Percentiles rank a stretch among this genome's conserved stretches.
These are phyloP conservation scores for Pammene aurita DNA, from an alignment of 2,888 invertebrate genomes.

Conservation along the genomic window DNA sequence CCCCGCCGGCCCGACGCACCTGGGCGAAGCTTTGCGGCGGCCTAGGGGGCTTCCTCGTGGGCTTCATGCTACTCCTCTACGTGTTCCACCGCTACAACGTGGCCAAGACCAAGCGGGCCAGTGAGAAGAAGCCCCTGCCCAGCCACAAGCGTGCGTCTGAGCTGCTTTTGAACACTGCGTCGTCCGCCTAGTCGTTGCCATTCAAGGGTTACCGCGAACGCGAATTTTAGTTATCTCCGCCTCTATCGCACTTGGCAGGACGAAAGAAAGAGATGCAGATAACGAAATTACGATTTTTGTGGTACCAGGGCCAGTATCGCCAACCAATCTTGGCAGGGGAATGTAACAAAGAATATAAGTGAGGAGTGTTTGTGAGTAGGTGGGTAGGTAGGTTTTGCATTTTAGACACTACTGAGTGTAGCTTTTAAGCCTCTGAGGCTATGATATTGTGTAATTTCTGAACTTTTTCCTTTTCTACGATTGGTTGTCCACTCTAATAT, in stretches of 20 bases:
- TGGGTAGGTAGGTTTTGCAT: no score
- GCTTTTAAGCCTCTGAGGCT: no score
- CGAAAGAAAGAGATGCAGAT: no score
- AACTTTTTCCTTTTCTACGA: no score
- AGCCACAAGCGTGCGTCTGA: conserved; percentile 60
- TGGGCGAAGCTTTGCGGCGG: conserved; percentile 77
- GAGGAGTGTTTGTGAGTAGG: no score
- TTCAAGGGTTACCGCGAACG: not conserved
- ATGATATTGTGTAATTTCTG: no score
- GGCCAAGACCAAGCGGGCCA: conserved; percentile 66
- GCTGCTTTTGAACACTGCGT: conserved; percentile 61
- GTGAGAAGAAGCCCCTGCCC: conserved; percentile 59
- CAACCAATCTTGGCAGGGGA: not conserved
- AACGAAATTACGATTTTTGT: no score
- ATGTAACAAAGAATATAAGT: not conserved
- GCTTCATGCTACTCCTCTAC: conserved; percentile 75
- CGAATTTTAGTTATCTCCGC: no score
- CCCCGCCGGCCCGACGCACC: conserved; percentile 62
- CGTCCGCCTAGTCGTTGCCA: conserved; percentile 29
- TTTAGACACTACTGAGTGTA: no score
- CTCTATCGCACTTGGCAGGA: no score
- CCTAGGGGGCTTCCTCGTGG: conserved; percentile 73
- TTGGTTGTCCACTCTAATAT: not conserved
- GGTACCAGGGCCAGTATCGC: not conserved
- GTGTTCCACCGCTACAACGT: conserved; percentile 78